phyloP scores from a whole-genome alignment of 2,113 vertebrate genomes.

The Osmerus mordax region DNA sequence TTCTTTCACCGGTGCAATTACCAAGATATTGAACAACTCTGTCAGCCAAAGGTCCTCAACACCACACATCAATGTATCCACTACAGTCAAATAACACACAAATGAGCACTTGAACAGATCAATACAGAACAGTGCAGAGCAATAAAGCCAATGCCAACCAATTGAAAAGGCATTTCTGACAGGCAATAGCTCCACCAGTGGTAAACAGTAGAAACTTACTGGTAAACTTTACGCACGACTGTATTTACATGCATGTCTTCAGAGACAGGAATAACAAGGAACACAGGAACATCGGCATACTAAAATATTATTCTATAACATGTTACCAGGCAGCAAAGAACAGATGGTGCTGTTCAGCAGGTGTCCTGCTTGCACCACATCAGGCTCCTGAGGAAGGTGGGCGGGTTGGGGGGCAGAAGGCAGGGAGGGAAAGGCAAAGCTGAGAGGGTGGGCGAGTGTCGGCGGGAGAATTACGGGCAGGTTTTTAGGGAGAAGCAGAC shows the following conservation, averaged over 20 bases:
- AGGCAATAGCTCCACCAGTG: slow-evolving; percentile 32
- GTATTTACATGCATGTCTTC: no score
- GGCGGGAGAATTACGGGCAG: not conserved
- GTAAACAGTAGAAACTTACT: not conserved
- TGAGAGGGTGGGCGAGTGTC: not conserved
- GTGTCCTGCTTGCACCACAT: no score
- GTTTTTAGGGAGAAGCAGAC: slow-evolving; percentile 23
- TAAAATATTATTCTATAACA: not conserved
- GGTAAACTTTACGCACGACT: no score
- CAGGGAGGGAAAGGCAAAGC: not conserved
- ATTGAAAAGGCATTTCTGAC: not conserved
- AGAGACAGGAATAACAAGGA: no score
- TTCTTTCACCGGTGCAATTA: slow-evolving; percentile 34
- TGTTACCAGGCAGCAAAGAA: not conserved
- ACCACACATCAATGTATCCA: slow-evolving; percentile 28
- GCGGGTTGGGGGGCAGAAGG: not conserved
- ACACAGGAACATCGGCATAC: not conserved
- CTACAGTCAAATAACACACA: slow-evolving; percentile 30
- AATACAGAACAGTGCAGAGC: slow-evolving; percentile 21
- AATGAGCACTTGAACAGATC: slow-evolving; percentile 36
- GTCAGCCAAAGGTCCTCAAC: slow-evolving; percentile 21
- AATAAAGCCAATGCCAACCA: slow-evolving; percentile 9
- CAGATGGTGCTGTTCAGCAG: no score
- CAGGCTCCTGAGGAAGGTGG: not conserved
- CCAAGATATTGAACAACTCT: slow-evolving; percentile 27